Evolutionary conservation across 2,113 vertebrate genomes (phyloP).

Genomic region (Gallinago media): DNA sequence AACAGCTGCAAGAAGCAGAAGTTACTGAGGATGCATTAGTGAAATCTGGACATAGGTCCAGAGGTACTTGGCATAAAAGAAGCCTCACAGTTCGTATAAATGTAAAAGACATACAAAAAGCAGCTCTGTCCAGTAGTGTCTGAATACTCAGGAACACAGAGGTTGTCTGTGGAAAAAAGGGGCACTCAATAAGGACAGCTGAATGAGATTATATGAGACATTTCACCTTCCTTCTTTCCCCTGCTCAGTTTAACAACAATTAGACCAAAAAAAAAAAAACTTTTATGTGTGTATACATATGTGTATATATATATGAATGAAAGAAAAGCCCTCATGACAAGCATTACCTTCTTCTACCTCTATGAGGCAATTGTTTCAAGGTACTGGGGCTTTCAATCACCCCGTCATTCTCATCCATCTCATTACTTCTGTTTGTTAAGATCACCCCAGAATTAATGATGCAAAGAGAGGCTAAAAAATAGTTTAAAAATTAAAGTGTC

Average conservation of each 20-base stretch:
- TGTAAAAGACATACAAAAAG: neutral
- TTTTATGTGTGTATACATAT: too few relatives aligned
- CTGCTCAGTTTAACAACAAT: neutral
- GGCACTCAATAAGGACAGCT: neutral
- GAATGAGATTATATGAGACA: neutral
- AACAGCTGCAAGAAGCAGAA: slow-evolving; percentile 1
- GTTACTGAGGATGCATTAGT: neutral
- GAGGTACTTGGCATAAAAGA: neutral
- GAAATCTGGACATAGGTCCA: neutral
- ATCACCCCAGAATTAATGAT: neutral
- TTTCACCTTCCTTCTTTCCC: neutral
- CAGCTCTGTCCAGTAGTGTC: neutral
- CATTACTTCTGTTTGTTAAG: neutral
- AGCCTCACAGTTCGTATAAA: neutral
- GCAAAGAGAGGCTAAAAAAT: neutral
- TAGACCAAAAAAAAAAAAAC: neutral
- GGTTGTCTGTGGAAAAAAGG: neutral
- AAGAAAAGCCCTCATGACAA: neutral
- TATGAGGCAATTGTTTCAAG: neutral
- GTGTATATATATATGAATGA: neutral
- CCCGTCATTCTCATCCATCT: neutral
- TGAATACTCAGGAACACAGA: neutral
- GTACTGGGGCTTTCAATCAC: fast-evolving
- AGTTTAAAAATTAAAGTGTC: neutral
- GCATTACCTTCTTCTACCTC: neutral